A percentile compares a stretch with the other conserved stretches of the same genome.
phyloP scores from a whole-genome alignment of 2,797 vertebrate species.

The Pitangus sulphuratus region DNA sequence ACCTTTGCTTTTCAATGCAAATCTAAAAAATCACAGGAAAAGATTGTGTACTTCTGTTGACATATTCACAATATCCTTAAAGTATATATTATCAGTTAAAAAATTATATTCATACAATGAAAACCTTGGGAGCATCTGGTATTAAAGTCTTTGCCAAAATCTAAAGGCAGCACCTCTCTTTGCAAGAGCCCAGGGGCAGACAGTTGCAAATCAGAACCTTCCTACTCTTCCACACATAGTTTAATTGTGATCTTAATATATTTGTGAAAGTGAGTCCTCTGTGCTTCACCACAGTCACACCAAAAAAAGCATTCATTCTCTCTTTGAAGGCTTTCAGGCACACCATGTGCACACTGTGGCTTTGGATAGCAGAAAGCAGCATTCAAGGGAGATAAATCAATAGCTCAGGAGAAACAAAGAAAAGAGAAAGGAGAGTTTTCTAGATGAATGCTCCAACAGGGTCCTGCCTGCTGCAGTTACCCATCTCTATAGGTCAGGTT shows the following conservation, averaged over 20 bases:
- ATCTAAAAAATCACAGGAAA: background rate
- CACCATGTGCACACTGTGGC: background rate
- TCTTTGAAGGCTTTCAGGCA: background rate
- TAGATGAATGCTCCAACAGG: background rate
- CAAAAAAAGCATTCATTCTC: background rate
- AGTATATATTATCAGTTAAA: background rate
- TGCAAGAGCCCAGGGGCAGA: background rate
- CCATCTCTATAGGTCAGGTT: slow-evolving; percentile 31
- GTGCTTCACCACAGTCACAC: background rate
- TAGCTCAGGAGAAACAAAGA: background rate
- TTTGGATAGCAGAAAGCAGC: background rate
- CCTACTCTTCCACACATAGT: background rate
- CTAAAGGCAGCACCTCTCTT: background rate
- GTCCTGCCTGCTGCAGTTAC: background rate
- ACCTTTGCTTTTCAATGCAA: background rate
- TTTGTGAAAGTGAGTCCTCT: background rate
- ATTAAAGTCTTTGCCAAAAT: background rate
- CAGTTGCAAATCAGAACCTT: background rate
- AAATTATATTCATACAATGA: background rate
- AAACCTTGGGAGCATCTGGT: background rate
- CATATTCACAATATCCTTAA: background rate
- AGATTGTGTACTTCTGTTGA: background rate
- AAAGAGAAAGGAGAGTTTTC: background rate
- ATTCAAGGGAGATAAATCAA: background rate
- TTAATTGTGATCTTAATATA: background rate